These are phyloP conservation scores for Myoxocephalus aenaeus DNA, from an alignment of 2,797 vertebrate species.

Conservation along the genomic window DNA sequence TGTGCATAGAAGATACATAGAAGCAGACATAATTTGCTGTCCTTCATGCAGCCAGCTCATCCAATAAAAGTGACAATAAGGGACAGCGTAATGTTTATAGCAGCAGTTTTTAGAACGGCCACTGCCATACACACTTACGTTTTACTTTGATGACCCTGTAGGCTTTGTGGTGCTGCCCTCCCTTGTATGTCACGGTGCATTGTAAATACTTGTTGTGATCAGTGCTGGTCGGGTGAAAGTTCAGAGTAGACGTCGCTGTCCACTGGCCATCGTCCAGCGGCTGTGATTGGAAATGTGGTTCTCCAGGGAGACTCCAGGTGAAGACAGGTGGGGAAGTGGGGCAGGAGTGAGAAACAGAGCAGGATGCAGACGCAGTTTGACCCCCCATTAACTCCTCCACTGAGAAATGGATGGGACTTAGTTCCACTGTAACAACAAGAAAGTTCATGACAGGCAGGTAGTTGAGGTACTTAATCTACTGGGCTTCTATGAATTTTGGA, in stretches of 20 bases:
- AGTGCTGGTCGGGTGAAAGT: conserved; percentile 48
- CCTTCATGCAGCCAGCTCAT: conserved; percentile 7
- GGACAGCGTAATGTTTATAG: neutral
- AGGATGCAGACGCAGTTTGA: conserved; percentile 52
- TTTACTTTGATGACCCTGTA: conserved; percentile 61
- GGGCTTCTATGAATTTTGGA: neutral
- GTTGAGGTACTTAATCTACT: neutral
- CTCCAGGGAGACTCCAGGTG: conserved; percentile 76
- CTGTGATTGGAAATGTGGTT: neutral
- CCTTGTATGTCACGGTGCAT: conserved; percentile 63
- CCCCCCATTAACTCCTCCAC: conserved; percentile 48
- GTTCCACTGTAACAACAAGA: conserved; percentile 50
- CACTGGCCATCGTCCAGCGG: conserved; percentile 51
- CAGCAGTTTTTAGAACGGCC: neutral
- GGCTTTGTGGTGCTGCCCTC: conserved; percentile 25
- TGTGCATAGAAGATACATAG: neutral
- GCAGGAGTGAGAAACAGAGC: conserved; percentile 76
- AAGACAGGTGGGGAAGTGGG: conserved; percentile 66
- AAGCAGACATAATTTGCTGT: neutral
- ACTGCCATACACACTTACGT: conserved; percentile 63
- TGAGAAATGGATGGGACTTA: conserved; percentile 37
- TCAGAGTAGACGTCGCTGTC: conserved; percentile 65
- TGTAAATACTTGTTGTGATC: conserved; percentile 65
- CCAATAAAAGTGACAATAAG: neutral
- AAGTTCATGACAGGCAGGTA: neutral